phyloP scores from a whole-genome alignment of 2,888 invertebrate species.

The Diadromus collaris region DNA sequence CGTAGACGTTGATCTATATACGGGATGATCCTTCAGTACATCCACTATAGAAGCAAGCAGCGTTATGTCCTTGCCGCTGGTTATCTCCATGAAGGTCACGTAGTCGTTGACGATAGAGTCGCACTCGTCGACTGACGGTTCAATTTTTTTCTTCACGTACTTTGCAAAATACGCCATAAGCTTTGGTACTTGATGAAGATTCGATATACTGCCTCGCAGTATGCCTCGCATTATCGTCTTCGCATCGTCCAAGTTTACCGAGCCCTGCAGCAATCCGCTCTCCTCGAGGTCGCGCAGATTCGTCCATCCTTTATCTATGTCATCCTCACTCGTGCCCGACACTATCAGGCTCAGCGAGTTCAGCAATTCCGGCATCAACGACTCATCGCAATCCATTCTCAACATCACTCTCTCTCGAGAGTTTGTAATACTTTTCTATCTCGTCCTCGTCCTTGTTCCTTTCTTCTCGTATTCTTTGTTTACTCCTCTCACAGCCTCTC shows the following conservation, averaged over 20 bases:
- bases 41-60: slow-evolving; percentile 67
- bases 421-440: background rate
- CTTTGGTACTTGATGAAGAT: slow-evolving; percentile 69
- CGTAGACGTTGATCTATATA: slow-evolving; percentile 64
- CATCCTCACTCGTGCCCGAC: slow-evolving; percentile 47
- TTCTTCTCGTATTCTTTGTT: background rate
- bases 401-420: slow-evolving; percentile 14
- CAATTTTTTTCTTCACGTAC: slow-evolving; percentile 65
- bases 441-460: background rate
- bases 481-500: background rate
- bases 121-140: slow-evolving; percentile 42
- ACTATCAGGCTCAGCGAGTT: slow-evolving; percentile 52
- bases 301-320: slow-evolving; percentile 54
- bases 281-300: slow-evolving; percentile 53
- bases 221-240: slow-evolving; percentile 44
- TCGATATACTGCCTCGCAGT: slow-evolving; percentile 51
- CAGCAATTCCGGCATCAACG: slow-evolving; percentile 50
- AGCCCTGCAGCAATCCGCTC: slow-evolving; percentile 29
- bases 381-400: slow-evolving; percentile 61
- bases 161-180: slow-evolving; percentile 72
- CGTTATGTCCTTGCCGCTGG: slow-evolving; percentile 65
- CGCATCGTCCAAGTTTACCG: slow-evolving; percentile 42
- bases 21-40: slow-evolving; percentile 61
- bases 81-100: slow-evolving; percentile 66
- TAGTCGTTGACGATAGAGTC: slow-evolving; percentile 68